Percentiles rank a stretch among this genome's conserved stretches.
These are phyloP conservation scores for Petrophora chlorosata DNA, from an alignment of 2,888 invertebrate genomes.

Conservation along the genomic window DNA sequence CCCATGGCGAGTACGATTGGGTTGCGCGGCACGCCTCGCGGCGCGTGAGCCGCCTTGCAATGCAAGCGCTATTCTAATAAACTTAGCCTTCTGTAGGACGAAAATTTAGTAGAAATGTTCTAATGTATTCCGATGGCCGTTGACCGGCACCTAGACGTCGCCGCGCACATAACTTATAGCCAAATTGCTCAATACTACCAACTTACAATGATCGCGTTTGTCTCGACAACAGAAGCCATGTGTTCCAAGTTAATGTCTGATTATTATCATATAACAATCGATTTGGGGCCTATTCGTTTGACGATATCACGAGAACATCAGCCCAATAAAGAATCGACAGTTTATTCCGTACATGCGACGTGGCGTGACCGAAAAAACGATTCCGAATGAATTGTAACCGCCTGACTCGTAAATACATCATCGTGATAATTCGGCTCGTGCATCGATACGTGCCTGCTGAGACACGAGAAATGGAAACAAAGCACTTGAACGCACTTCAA, in stretches of 20 bases:
- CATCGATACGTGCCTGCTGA: slow-evolving; percentile 54
- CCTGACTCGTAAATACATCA: slow-evolving; percentile 74
- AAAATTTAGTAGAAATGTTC: slow-evolving; percentile 83
- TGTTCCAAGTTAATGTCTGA: slow-evolving; percentile 58
- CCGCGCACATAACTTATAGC: slow-evolving; percentile 50
- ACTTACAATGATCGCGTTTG: slow-evolving; percentile 18
- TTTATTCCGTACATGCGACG: slow-evolving; percentile 77
- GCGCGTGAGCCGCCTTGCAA: slow-evolving; percentile 77
- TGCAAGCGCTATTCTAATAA: slow-evolving; percentile 79
- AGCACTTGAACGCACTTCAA: slow-evolving; percentile 33
- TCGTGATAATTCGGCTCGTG: slow-evolving; percentile 69
- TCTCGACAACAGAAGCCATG: slow-evolving; percentile 47
- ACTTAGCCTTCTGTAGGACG: slow-evolving; percentile 83
- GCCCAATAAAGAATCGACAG: slow-evolving; percentile 75
- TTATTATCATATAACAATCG: slow-evolving; percentile 63
- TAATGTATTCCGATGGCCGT: slow-evolving; percentile 81
- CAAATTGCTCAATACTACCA: slow-evolving; percentile 40
- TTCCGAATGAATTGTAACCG: slow-evolving; percentile 73
- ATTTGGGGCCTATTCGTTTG: slow-evolving; percentile 54
- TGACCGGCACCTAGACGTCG: slow-evolving; percentile 69
- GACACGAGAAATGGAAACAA: slow-evolving; percentile 48
- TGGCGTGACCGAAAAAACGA: slow-evolving; percentile 81
- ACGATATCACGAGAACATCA: slow-evolving; percentile 63
- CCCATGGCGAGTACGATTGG: slow-evolving; percentile 78
- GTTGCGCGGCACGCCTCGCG: slow-evolving; percentile 72